A percentile compares a stretch with the other conserved stretches of the same genome.
Conservation (phyloP, 2,888 invertebrate species). For the Brachyopa scutellaris region DNA sequence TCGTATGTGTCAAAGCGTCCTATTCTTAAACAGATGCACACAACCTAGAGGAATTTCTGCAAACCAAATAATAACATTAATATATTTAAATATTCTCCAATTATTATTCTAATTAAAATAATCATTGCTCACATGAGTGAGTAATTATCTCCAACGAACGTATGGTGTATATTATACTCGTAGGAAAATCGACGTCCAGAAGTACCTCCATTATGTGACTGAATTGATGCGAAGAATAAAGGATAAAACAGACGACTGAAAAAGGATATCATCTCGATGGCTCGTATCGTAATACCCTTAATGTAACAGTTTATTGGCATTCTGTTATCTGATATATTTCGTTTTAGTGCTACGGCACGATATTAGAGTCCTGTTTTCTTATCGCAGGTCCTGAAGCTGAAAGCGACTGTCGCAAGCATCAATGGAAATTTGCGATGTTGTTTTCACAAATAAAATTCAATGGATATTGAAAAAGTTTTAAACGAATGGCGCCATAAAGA, state of each 20-base stretch:
- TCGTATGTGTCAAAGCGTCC: too few relatives aligned
- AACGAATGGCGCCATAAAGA: constrained; percentile 4
- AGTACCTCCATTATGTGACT: too few relatives aligned
- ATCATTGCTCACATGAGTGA: too few relatives aligned
- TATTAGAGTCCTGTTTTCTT: background rate
- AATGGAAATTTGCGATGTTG: constrained; percentile 42
- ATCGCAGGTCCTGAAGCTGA: background rate
- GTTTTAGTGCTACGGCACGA: background rate
- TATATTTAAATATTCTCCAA: too few relatives aligned
- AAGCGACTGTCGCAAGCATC: constrained; percentile 22
- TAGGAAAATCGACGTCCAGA: too few relatives aligned
- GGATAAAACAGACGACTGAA: background rate
- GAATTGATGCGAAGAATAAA: background rate
- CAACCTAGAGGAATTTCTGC: too few relatives aligned
- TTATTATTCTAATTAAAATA: too few relatives aligned
- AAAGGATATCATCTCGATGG: constrained; percentile 37
- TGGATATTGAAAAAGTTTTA: constrained; percentile 47
- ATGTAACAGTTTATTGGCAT: constrained; percentile 52
- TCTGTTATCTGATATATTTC: constrained; percentile 41
- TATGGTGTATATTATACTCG: too few relatives aligned
- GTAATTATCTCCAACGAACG: too few relatives aligned
- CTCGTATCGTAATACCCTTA: constrained; percentile 41
- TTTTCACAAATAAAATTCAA: constrained; percentile 44
- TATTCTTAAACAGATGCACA: too few relatives aligned
- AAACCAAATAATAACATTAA: too few relatives aligned